Base-by-base conservation (phyloP, 2,888 invertebrate genomes). In the Leptopilina myrica region DNA sequence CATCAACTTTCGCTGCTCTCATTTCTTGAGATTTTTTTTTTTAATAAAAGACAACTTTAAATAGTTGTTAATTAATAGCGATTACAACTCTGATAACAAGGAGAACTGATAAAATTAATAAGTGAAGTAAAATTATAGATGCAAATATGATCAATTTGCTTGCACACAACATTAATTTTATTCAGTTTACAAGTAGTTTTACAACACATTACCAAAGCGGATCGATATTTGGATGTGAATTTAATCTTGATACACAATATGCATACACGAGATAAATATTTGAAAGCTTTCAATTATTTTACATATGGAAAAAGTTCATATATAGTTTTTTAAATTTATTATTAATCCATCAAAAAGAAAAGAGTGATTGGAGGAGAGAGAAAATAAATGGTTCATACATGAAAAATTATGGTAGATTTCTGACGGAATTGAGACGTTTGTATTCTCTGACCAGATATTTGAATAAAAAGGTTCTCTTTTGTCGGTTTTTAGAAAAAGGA, bases 401-500 rank as follows among this genome's bases (percentile, higher is more conserved):
- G 46, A 67, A 20, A 46, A 46, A 67, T 67, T 67, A 33, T 33
- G 5, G 33, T 33, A 67, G 46, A 46, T 12, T 67, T 67, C 67
- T 20, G 67, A 67, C 46, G 67, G 67, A 46, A 46, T 46, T 15
- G 66, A 15, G 43, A 67, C 43, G 8, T 43, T 8, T 67, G 49
- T 67, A 67, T 67, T 67, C 67, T 46, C 49, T 49, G 43, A 43
- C 33, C 3, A 43, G 6, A 43, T 11, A 67, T 67, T 49, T 67
- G 46, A 67, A 67, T 49, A 67, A 67, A 46, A 46, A 46, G 67
- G n/a, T n/a, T n/a, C 8, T 67, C 49, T 43, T 11, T 67, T 43
- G 67, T 67, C 46, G 67, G 46, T 46, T 67, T 43, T 67, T 46
- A 43, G 33, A 33, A 43, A 49, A 67, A 67, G 15, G 49, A 67